Base-by-base conservation (phyloP, 2,888 invertebrate species). In the Cheilosia pagana region DNA sequence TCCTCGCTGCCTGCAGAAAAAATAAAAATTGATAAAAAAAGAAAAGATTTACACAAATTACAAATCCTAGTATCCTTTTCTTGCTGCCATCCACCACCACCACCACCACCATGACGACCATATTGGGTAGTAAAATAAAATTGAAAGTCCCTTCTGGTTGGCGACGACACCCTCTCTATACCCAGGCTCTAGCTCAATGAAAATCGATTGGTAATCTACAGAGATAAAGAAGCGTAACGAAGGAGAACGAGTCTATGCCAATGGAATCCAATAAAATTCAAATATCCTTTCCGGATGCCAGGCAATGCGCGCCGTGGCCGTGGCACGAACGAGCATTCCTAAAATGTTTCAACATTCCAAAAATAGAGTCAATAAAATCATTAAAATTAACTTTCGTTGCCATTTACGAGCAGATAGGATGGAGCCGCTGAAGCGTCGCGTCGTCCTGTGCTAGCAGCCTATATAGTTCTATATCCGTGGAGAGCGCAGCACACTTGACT, bases 21-120 rank as follows among this genome's bases (percentile, higher is more conserved):
- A 62, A 65, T 8, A 28, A 62, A 48, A 83, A 65, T 65, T 67
- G 41, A 74, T 57, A 74, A 78, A 70, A 78, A 70, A 70, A 43
- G 63, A 86, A 87, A 86, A 83, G 87, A 87, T 87, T 86, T 87
- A 87, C 86, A 83, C 83, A 87, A 87, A 87, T 87, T 87, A 86
- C 87, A 86, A 83, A 81, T 81, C 85, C 70, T 67, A 67, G 78
- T 78, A 78, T 83, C 68, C 72, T 50, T 45, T 16, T 16, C 16
- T 16, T 45, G 45, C 16, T 19, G 16, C 19, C 5, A 2, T 0
- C 7, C 16, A 2, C 19, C 12, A 62, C 16, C 28, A 16, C 31
- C 39, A n/a, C 19, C 35, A 10, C 3, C 7, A 28, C 25, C 31
- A 28, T 28, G 7, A 1, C 8, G 8, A 10, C 35, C 35, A 35